Conservation (phyloP, 2,113 vertebrate genomes). For the Perca flavescens region DNA sequence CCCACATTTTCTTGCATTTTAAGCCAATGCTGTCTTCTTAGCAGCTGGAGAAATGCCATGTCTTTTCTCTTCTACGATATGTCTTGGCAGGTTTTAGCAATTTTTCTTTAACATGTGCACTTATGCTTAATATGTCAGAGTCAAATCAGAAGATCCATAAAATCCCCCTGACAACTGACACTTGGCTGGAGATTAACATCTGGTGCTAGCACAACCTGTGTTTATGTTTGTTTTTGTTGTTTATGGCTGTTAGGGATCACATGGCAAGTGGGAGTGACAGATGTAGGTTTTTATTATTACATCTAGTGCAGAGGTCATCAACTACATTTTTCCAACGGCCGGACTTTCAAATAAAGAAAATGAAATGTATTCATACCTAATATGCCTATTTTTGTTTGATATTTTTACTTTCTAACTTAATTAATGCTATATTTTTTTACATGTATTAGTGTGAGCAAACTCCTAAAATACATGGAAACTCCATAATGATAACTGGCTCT, state of each 20-base stretch:
- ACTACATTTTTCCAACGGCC: no score
- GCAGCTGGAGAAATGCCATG: constrained; percentile 58
- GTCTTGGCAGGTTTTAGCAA: constrained; percentile 44
- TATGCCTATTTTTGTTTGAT: no score
- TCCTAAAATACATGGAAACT: no score
- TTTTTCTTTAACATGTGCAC: constrained; percentile 59
- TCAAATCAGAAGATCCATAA: constrained; percentile 60
- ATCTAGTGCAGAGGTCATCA: no score
- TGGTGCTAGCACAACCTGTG: constrained; percentile 38
- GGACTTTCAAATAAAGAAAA: no score
- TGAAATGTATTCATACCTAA: no score
- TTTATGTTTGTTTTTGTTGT: constrained; percentile 58
- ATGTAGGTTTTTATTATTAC: no score
- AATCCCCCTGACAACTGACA: constrained; percentile 63
- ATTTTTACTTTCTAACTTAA: no score
- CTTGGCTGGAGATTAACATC: constrained; percentile 61
- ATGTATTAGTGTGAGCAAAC: no score
- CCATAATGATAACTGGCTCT: no score
- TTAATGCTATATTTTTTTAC: no score
- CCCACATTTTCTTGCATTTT: constrained; percentile 43
- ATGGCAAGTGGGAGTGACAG: constrained; percentile 3
- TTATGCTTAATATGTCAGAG: constrained; percentile 51
- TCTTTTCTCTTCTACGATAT: constrained; percentile 13
- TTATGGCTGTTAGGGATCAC: constrained; percentile 42
- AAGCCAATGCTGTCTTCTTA: constrained; percentile 58